These are phyloP conservation scores for Gastrophysa polygoni DNA, from an alignment of 2,888 invertebrate genomes.

Conservation along the genomic window DNA sequence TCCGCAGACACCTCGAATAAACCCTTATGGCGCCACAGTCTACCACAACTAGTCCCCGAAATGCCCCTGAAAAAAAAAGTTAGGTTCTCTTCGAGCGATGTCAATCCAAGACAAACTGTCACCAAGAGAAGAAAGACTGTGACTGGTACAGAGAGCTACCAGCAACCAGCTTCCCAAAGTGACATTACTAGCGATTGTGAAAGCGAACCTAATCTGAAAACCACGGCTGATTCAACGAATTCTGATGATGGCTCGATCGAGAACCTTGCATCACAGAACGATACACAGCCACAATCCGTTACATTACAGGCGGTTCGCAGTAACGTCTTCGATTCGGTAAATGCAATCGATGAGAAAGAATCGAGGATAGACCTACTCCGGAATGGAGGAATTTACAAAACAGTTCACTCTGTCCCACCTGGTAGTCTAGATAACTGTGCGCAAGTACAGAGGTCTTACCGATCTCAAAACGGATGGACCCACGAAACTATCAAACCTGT, in stretches of 20 bases:
- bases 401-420: not conserved
- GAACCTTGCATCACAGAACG: not conserved
- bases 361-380: too few species aligned
- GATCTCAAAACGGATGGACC: not conserved
- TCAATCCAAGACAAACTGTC: not conserved
- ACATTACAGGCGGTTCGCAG: too few species aligned
- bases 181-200: not conserved
- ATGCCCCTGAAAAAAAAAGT: not conserved
- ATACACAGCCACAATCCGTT: not conserved
- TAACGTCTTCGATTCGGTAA: not conserved
- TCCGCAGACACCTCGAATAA: not conserved
- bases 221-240: too few species aligned
- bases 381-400: too few species aligned
- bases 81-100: not conserved
- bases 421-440: not conserved
- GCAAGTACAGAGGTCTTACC: not conserved
- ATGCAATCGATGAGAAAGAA: not conserved
- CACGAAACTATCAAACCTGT: not conserved
- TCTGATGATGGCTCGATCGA: not conserved
- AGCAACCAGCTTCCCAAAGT: too few species aligned
- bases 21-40: not conserved
- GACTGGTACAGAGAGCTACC: constrained; percentile 5
- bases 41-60: constrained; percentile 9
- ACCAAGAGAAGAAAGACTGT: constrained; percentile 17
- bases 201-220: not conserved